Base-by-base conservation (phyloP, 2,797 vertebrate species). In the Myotis pilosus region DNA sequence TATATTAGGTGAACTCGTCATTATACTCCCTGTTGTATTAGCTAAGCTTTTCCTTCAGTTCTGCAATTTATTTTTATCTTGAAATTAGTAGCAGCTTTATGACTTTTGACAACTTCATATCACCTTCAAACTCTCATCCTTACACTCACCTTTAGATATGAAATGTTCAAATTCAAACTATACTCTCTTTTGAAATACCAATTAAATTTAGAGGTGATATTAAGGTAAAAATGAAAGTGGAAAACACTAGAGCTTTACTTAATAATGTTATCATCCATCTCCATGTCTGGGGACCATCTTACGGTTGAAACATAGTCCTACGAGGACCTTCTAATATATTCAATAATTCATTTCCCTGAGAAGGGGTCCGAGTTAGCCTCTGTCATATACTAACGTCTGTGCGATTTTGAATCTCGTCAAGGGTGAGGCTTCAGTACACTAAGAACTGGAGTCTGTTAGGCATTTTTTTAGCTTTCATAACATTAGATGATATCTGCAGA, bases 141-240 rank as follows among this genome's bases (percentile, higher is more conserved):
- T 96, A 95, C 33, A 81, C 82, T 96, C 95, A 95, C 97, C 96
- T 97, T 97, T 97, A 92, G 94, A 96, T 94, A 92, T 44, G 87
- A 72, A 96, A 91, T n/a, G 86, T 94, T 97, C 92, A 91, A 81
- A 96, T 93, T 96, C 97, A 97, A 94, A 87, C 94, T 94, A 86
- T 95, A 93, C 91, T 96, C 92, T 95, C 90, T 96, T 94, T 93
- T 95, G 92, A 96, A 96, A 95, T 96, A 96, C 94, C 97, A 96
- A 96, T 97, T 97, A 97, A 91, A 95, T 96, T 97, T 97, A 96
- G 96, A 97, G 97, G 97, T 97, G 97, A 97, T 97, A 94, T 74
- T 96, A 95, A 97, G 97, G 96, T 97, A 95, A 97, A 96, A 97
- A 95, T 89, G 95, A 92, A 96, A 94, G 94, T 89, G 89, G 82